These are phyloP conservation scores for Cantharis rufa DNA, from an alignment of 2,888 invertebrate genomes.

Conservation along the genomic window DNA sequence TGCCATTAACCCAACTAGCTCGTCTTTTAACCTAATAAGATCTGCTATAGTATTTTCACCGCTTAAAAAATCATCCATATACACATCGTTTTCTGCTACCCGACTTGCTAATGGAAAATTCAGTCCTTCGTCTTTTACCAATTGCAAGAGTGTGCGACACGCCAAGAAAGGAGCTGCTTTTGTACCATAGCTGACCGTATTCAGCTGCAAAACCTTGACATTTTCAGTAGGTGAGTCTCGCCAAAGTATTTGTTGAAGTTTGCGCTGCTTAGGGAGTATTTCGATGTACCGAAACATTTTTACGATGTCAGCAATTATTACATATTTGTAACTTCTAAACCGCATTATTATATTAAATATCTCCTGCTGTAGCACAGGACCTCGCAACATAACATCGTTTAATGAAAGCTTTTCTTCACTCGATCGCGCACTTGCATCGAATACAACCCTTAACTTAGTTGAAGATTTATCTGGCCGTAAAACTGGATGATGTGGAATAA, in stretches of 20 bases:
- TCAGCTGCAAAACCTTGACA: neutral
- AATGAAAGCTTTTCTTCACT: neutral
- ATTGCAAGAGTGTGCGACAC: neutral
- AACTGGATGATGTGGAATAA: neutral
- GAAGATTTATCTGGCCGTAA: neutral
- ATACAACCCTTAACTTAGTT: neutral
- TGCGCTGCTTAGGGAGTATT: neutral
- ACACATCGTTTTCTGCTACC: conserved; percentile 10
- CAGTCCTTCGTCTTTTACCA: neutral
- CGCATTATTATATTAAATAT: neutral
- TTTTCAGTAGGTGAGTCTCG: neutral
- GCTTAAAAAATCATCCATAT: conserved; percentile 23
- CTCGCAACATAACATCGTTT: neutral
- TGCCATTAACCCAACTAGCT: no score
- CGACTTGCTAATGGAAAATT: neutral
- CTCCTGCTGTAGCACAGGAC: neutral
- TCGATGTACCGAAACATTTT: neutral
- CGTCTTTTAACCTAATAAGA: no score
- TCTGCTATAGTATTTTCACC: conserved; percentile 5
- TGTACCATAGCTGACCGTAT: conserved; percentile 8
- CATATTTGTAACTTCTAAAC: neutral
- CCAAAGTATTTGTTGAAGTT: neutral
- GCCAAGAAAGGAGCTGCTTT: conserved; percentile 2
- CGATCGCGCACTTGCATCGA: neutral
- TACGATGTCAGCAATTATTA: neutral